Evolutionary conservation across 64 coral and sea anemone species (phyloP).

Genomic region (Montipora efflorescens): DNA sequence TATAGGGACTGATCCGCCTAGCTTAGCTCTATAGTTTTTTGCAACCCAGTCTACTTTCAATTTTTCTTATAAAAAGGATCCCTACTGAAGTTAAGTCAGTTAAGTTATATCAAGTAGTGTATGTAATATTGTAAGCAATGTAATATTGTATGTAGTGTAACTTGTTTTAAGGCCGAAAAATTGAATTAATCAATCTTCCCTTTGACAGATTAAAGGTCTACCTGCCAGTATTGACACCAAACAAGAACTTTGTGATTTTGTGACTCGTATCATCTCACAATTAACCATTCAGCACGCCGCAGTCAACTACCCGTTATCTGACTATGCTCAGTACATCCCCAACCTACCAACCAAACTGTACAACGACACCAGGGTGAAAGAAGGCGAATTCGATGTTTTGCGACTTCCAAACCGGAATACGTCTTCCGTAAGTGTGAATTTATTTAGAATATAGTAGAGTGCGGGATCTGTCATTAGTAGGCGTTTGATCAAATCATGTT

Average conservation of each 20-base stretch:
- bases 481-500: not conserved
- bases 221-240: constrained; percentile 48
- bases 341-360: constrained; percentile 68
- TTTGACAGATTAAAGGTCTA: constrained; percentile 59
- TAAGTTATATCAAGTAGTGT: too few relatives aligned
- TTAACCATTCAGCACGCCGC: constrained; percentile 54
- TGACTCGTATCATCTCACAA: constrained; percentile 69
- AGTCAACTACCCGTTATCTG: constrained; percentile 63
- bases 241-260: constrained; percentile 46
- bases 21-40: too few relatives aligned
- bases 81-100: too few relatives aligned
- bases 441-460: not conserved
- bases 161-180: too few relatives aligned
- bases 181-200: not conserved
- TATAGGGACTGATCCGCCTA: too few relatives aligned
- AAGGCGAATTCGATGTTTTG: not conserved
- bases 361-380: constrained; percentile 22
- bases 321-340: constrained; percentile 64
- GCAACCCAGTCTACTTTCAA: too few relatives aligned
- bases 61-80: too few relatives aligned
- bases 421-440: constrained; percentile 29
- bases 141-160: too few relatives aligned
- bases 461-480: not conserved
- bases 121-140: too few relatives aligned
- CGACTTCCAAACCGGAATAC: constrained; percentile 57